Evolutionary conservation across 2,113 vertebrate species (phyloP), one percentile per base, ranked within the genome.

Genomic region (Numida meleagris): DNA sequence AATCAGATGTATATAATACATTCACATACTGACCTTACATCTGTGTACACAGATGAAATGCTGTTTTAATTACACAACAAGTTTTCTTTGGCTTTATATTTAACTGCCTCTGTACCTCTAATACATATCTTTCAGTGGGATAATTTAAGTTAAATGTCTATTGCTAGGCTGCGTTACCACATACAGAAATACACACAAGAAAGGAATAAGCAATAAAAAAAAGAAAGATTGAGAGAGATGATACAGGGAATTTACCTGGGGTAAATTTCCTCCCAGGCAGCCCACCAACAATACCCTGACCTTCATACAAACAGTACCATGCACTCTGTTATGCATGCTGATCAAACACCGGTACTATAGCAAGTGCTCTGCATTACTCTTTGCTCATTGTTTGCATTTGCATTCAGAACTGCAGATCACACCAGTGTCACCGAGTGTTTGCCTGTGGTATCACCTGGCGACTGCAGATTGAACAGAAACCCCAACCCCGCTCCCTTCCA

Each of bases 361-460:
- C 90, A 97, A 96, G 70, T n/a, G 74, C 73, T 82, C 89, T 73
- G 55, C 57, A 18, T 77, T 67, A 82, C 62, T 84, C 90, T 91
- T 94, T 93, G 80, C 83, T 93, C 70, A 83, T 70, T 92, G 95
- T 96, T 96, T 82, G 96, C 91, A 74, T 98, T 96, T 98, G 95
- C 96, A 93, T 78, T 85, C 97, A 97, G 96, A 98, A 96, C 86
- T 95, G 93, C 89, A 96, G 95, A 96, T 94, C 59, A 95, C 81
- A 96, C 96, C 94, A 95, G 53, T 84, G 96, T 95, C 94, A 86
- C 95, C 80, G 93, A 96, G 93, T 88, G 95, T 42, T 93, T 80
- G 93, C 93, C 98, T 97, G 98, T 91, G 73, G 96, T 96, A 83
- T 98, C 96, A 93, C 93, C 83, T 98, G 97, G 96, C 95, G 88